Evolutionary conservation across 2,888 invertebrate genomes (phyloP), one percentile per base, ranked within the genome.

Genomic region (Tinea pellionella): DNA sequence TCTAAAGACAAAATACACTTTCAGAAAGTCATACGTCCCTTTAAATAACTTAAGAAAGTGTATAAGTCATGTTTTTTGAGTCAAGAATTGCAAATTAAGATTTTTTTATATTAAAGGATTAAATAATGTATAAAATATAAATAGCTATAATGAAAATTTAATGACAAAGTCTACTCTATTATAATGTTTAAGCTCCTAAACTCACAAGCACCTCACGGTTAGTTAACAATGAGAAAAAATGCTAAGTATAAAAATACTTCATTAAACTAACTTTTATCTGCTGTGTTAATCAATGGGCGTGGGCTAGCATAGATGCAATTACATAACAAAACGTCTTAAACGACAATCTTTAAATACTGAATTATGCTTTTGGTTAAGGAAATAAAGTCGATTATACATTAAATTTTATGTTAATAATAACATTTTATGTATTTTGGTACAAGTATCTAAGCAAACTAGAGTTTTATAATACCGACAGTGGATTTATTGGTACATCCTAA

Each of bases 281-380:
- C 66, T 69, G 71, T 74, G 78, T 78, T 80, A 78, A 84, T 84
- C 84, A 78, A 73, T 77, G 79, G 84, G 84, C 80, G 84, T 74
- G 71, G 73, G 59, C 61, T 63, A 62, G 61, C 59, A 60, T 51
- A 61, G 55, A 12, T 13, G 6, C 8, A 58, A 6, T 7, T 16
- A 30, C 3, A 55, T 24, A 55, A 24, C 8, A 19, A 55, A 55
- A 57, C 13, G 57, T 57, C 1, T 11, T 15, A 30, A 13, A 57
- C 57, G 19, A 57, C 57, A n/a, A 57, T 13, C 8, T 19, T 32
- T 3, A 32, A 57, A 32, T 24, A 65, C 13, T 2, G 67, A 65
- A 60, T 61, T 16, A 60, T 63, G 66, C 61, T 57, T 69, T 66
- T 51, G 0, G 0, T 0, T 0, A 1, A 15, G 0, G 0, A 0